Percentiles rank a stretch among this genome's conserved stretches.
Conservation (phyloP, 2,888 invertebrate genomes). For the Acanthosepion lycidas region DNA sequence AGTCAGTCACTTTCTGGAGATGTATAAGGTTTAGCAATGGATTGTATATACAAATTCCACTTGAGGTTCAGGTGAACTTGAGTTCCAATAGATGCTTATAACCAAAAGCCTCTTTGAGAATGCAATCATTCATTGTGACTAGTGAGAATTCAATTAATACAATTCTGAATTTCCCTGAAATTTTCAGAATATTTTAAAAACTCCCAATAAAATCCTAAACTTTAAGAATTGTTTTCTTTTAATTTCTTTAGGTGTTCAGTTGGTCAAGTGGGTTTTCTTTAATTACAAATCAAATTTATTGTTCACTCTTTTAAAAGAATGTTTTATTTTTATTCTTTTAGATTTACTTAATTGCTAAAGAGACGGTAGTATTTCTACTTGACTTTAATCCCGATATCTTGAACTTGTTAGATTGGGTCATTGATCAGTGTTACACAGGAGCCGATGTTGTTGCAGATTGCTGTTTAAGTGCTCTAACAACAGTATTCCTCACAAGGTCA, state of each 20-base stretch:
- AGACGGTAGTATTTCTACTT: constrained; percentile 92
- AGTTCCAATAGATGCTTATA: too few relatives aligned
- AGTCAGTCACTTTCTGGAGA: too few relatives aligned
- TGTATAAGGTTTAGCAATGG: too few relatives aligned
- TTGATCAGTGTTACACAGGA: constrained; percentile 97
- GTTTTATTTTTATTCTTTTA: constrained; percentile 73
- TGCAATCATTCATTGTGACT: too few relatives aligned
- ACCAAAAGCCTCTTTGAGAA: too few relatives aligned
- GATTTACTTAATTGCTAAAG: constrained; percentile 92
- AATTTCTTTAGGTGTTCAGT: not conserved
- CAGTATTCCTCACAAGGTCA: constrained; percentile 95
- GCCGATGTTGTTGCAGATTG: constrained; percentile 92
- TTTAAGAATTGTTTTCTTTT: not conserved
- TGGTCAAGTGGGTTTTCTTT: not conserved
- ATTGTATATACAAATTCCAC: too few relatives aligned
- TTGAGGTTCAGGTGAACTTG: too few relatives aligned
- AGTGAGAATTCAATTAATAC: too few relatives aligned
- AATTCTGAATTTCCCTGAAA: too few relatives aligned
- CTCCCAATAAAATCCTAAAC: not conserved
- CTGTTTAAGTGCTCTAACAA: constrained; percentile 95
- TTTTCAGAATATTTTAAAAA: not conserved
- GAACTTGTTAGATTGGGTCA: constrained; percentile 93
- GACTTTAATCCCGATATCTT: constrained; percentile 83
- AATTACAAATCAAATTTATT: not conserved
- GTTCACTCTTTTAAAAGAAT: not conserved